Evolutionary conservation across 2,888 invertebrate genomes (phyloP).

Genomic region (Xanthorhoe spadicearia): DNA sequence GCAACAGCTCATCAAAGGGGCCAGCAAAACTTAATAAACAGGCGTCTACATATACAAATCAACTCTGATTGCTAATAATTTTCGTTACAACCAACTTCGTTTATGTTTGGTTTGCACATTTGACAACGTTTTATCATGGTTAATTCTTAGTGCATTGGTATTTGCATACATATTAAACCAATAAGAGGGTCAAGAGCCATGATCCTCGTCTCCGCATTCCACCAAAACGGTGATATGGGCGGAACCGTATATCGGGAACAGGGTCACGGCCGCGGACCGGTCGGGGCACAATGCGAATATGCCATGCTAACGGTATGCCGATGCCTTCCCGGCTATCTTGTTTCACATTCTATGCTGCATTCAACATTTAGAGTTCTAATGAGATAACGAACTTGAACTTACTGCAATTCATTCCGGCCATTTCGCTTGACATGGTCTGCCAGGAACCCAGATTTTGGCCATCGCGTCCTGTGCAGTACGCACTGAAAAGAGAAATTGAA

Average conservation of each 20-base stretch:
- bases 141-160: conserved; percentile 1
- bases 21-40: conserved; percentile 34
- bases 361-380: conserved; percentile 15
- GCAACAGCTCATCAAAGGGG: conserved; percentile 39
- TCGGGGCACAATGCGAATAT: conserved; percentile 66
- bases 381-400: conserved; percentile 61
- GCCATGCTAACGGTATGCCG: conserved; percentile 62
- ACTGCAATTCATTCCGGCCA: conserved; percentile 84
- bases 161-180: conserved; percentile 34
- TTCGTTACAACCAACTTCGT: conserved; percentile 25
- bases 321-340: conserved; percentile 49
- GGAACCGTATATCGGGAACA: conserved; percentile 72
- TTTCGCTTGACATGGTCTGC: conserved; percentile 68
- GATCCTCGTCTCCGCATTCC: conserved; percentile 72
- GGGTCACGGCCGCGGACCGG: conserved; percentile 80
- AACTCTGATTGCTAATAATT: conserved; percentile 21
- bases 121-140: not conserved
- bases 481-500: conserved; percentile 65
- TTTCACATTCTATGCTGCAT: conserved; percentile 33
- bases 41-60: conserved; percentile 22
- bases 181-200: conserved; percentile 54
- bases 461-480: conserved; percentile 86
- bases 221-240: conserved; percentile 60
- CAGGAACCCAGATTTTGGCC: conserved; percentile 83
- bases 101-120: no score